phyloP scores from a whole-genome alignment of 2,113 vertebrate genomes.

The Cochlearius cochlearius region DNA sequence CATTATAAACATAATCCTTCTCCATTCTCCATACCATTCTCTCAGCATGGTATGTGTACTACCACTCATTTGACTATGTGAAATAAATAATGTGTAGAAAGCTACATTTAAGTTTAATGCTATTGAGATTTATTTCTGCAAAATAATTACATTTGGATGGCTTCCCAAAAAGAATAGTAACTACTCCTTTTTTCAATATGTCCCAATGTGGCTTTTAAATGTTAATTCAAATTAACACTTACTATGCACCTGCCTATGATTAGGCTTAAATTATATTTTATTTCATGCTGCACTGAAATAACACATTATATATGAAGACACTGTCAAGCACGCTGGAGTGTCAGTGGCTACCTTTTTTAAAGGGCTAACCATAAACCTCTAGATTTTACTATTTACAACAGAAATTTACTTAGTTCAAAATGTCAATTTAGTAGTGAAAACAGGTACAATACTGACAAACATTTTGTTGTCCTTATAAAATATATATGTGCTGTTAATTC shows the following conservation, averaged over 20 bases:
- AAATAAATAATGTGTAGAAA: not conserved
- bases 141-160: not conserved
- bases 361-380: not conserved
- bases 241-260: constrained; percentile 13
- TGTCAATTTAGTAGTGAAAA: not conserved
- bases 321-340: not conserved
- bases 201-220: not conserved
- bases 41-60: not conserved
- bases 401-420: not conserved
- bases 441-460: not conserved
- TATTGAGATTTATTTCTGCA: not conserved
- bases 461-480: not conserved
- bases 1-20: not conserved
- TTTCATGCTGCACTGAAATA: not conserved
- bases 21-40: not conserved
- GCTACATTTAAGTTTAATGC: not conserved
- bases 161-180: not conserved
- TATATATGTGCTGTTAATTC: not conserved
- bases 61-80: not conserved
- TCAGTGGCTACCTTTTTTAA: not conserved
- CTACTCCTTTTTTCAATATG: not conserved
- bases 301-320: not conserved
- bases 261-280: constrained; percentile 25
- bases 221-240: constrained; percentile 6
- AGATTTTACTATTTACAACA: not conserved